Evolutionary conservation across 2,888 invertebrate genomes (phyloP), one percentile per base, ranked within the genome.

Genomic region (Panorpa germanica): DNA sequence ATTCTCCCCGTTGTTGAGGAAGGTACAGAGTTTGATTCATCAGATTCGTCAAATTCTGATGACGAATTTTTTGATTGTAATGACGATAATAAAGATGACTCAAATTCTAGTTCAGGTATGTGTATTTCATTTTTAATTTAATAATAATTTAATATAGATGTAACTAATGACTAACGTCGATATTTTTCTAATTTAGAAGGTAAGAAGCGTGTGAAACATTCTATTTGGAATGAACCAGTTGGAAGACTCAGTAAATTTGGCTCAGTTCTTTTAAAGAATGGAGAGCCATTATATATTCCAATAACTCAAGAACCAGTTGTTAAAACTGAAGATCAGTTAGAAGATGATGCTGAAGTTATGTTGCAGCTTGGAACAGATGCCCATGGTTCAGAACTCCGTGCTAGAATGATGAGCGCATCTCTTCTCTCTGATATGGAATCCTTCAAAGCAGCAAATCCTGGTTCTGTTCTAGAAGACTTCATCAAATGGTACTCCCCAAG

Each of bases 381-480:
- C 7, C 71, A 75, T 43, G 81, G 78, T 7, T 74, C 77, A 7
- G 78, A 83, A 47, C 63, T 88, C 37, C 66, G 91, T 33, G 86
- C 93, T 1, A 70, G 81, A 47, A 78, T 96, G 66, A 95, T 96
- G 81, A 81, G 90, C 49, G 88, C 91, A 1, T 85, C 90, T 1
- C 60, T 98, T 9, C 62, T 85, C 2, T 93, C 95, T 1, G 98
- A 98, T 46, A 95, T 96, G 93, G 90, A 95, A 51, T 83, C 95
- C 1, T 98, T 98, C 52, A 98, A 96, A 61, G 91, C 96, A 3
- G 96, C 96, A 4, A 98, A 98, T 61, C 95, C 95, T 1, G 81
- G 78, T 4, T 74, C 80, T 6, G 63, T 71, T 32, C 57, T 98
- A 28, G 91, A 85, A 46, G 98, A 98, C 50, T 98, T 98, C 48